These are phyloP conservation scores for Tromatobia lineatoria DNA, from an alignment of 2,888 invertebrate species.

Conservation along the genomic window DNA sequence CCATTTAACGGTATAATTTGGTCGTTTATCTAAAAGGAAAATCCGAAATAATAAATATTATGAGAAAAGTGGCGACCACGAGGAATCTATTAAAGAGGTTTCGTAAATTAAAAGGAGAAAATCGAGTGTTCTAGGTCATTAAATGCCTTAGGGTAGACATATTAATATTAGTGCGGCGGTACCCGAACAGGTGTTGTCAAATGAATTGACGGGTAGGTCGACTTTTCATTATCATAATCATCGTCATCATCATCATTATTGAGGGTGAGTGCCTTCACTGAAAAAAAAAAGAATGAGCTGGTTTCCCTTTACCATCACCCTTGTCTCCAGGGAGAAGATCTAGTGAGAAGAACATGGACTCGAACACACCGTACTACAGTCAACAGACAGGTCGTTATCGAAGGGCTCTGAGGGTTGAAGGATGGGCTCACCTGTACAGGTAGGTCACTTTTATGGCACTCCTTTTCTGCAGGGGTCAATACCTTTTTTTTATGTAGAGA, in stretches of 20 bases:
- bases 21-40: too few species aligned
- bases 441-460: background rate
- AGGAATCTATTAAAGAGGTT: background rate
- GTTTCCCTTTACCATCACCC: constrained; percentile 10
- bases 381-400: constrained; percentile 49
- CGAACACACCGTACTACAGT: constrained; percentile 40
- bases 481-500: constrained; percentile 23
- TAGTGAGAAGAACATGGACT: constrained; percentile 56
- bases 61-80: background rate
- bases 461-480: background rate
- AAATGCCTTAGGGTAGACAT: background rate
- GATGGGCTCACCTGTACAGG: constrained; percentile 43
- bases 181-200: constrained; percentile 49
- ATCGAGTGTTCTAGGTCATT: background rate
- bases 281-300: constrained; percentile 21
- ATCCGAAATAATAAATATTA: background rate
- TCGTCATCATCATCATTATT: constrained; percentile 22
- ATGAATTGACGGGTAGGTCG: constrained; percentile 39
- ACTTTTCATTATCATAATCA: constrained; percentile 30
- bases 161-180: background rate
- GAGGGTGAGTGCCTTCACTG: background rate
- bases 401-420: constrained; percentile 25
- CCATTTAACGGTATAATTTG: too few species aligned
- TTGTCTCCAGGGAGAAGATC: background rate
- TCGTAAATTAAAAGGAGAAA: constrained; percentile 42